phyloP scores from a whole-genome alignment of 2,797 vertebrate species.

The Centroberyx gerrardi region DNA sequence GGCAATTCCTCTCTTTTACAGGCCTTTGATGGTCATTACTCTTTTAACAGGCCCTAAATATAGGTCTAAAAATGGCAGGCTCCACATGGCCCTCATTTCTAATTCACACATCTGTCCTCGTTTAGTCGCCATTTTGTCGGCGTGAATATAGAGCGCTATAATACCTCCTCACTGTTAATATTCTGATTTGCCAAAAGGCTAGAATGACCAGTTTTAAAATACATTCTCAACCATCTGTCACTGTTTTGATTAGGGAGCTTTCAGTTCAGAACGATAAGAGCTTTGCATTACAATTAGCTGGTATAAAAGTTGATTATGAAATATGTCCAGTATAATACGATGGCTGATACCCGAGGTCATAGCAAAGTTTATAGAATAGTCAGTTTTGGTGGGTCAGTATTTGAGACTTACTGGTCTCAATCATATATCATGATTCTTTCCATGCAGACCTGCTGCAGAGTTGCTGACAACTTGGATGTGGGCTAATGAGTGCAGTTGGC shows the following conservation, averaged over 20 bases:
- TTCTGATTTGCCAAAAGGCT: slow-evolving; percentile 51
- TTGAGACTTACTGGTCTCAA: slow-evolving; percentile 17
- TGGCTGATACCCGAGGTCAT: neutral
- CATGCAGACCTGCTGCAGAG: slow-evolving; percentile 9
- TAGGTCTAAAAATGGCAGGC: slow-evolving; percentile 85
- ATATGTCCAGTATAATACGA: neutral
- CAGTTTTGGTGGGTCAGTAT: neutral
- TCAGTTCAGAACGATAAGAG: slow-evolving; percentile 23
- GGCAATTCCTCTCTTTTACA: slow-evolving; percentile 84
- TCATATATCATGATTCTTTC: slow-evolving; percentile 11
- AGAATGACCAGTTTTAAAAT: slow-evolving; percentile 61
- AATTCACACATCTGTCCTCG: slow-evolving; percentile 88
- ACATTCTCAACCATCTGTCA: slow-evolving; percentile 65
- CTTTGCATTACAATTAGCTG: slow-evolving; percentile 45
- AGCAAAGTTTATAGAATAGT: slow-evolving; percentile 9
- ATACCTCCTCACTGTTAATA: slow-evolving; percentile 53
- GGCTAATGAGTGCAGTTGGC: neutral
- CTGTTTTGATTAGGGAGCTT: slow-evolving; percentile 57
- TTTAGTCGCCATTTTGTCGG: slow-evolving; percentile 82
- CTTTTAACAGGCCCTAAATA: slow-evolving; percentile 88
- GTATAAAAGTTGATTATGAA: slow-evolving; percentile 7
- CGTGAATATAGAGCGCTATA: slow-evolving; percentile 63
- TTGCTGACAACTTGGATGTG: slow-evolving; percentile 8
- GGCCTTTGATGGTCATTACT: slow-evolving; percentile 88
- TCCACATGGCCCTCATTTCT: slow-evolving; percentile 86